Percentiles rank a stretch among this genome's conserved stretches.
Conservation (phyloP, 2,113 vertebrate genomes). For the Alligator sinensis region DNA sequence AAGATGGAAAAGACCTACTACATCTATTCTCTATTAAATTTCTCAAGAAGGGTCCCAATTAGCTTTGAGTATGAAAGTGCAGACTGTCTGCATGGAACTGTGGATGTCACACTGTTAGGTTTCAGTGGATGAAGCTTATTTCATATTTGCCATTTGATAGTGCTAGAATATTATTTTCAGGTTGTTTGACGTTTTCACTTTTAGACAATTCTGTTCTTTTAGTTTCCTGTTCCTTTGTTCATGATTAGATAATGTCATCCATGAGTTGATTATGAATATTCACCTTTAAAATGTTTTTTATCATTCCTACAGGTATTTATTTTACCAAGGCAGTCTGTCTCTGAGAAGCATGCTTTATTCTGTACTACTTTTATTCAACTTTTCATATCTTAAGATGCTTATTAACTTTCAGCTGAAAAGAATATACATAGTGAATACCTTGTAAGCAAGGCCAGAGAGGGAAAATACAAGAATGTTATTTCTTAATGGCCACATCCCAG, state of each 20-base stretch:
- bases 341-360: not conserved
- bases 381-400: not conserved
- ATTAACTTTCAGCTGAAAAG: not conserved
- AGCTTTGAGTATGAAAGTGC: not conserved
- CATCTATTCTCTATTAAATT: conserved; percentile 1
- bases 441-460: not conserved
- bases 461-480: not conserved
- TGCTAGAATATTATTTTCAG: not conserved
- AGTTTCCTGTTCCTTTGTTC: not conserved
- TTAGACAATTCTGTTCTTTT: not conserved
- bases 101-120: not conserved
- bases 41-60: not conserved
- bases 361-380: not conserved
- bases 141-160: not conserved
- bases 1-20: not conserved
- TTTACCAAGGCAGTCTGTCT: not conserved
- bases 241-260: not conserved
- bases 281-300: not conserved
- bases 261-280: not conserved
- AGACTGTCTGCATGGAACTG: not conserved
- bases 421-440: not conserved
- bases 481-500: not conserved
- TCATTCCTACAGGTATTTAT: not conserved
- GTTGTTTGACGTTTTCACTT: not conserved
- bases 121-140: not conserved